Conservation (phyloP, 2,797 vertebrate species). For the Labeo calbasu region DNA sequence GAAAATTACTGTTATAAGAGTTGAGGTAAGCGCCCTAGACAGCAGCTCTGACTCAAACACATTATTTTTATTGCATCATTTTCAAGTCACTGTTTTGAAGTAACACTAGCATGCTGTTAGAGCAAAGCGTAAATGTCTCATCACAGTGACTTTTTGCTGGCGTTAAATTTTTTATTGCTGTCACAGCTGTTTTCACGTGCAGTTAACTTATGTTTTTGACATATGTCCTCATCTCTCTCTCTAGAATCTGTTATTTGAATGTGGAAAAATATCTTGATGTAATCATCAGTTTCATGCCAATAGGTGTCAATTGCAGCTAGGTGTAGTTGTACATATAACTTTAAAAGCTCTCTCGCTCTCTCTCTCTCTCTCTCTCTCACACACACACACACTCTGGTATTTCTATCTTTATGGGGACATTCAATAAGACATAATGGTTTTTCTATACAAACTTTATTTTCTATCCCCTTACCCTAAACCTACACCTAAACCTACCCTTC, state of each 20-base stretch:
- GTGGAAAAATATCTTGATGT: neutral
- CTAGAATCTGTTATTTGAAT: slow-evolving; percentile 1
- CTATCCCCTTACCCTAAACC: too few species aligned
- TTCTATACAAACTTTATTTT: too few species aligned
- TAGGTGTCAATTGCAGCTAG: neutral
- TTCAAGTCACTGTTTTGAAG: neutral
- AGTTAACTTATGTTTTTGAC: neutral
- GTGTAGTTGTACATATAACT: too few species aligned
- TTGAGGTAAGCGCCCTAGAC: slow-evolving; percentile 4
- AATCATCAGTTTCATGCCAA: neutral
- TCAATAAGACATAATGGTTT: too few species aligned
- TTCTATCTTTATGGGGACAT: too few species aligned
- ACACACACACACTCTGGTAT: too few species aligned
- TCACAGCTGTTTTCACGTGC: slow-evolving; percentile 17
- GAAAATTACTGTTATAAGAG: slow-evolving; percentile 36
- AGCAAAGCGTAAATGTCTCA: slow-evolving; percentile 6
- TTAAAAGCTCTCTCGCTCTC: too few species aligned
- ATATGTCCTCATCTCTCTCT: neutral
- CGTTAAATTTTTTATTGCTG: neutral
- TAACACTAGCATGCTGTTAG: slow-evolving; percentile 22
- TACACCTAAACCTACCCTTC: too few species aligned
- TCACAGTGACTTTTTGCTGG: slow-evolving; percentile 10
- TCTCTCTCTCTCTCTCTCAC: too few species aligned
- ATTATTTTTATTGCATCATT: slow-evolving; percentile 21
- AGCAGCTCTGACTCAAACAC: slow-evolving; percentile 15